A percentile compares a stretch with the other conserved stretches of the same genome.
phyloP scores from a whole-genome alignment of 2,888 invertebrate species.

The Dermolepida albohirtum region DNA sequence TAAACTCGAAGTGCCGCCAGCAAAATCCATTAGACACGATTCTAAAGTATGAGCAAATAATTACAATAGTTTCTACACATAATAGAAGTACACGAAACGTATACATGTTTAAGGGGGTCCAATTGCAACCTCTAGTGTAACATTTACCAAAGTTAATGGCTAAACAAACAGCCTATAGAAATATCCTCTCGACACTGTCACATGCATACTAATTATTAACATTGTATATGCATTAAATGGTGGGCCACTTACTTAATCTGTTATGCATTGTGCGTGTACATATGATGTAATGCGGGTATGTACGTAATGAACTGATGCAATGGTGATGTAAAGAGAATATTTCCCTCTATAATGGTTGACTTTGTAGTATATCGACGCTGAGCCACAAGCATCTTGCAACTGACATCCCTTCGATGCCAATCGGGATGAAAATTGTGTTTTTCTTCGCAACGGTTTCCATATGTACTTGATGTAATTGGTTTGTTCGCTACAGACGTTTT shows the following conservation, averaged over 20 bases:
- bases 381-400: conserved; percentile 31
- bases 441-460: conserved; percentile 20
- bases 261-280: conserved; percentile 13
- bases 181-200: conserved; percentile 22
- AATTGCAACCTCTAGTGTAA: conserved; percentile 51
- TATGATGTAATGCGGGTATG: conserved; percentile 22
- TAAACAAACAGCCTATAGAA: conserved; percentile 54
- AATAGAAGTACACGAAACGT: conserved; percentile 29
- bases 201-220: conserved; percentile 38
- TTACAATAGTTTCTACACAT: conserved; percentile 41
- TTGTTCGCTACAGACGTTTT: conserved; percentile 14
- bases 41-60: conserved; percentile 41
- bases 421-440: conserved; percentile 31
- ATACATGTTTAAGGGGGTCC: conserved; percentile 36
- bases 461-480: conserved; percentile 35
- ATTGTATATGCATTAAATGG: conserved; percentile 13
- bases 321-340: neutral
- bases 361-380: conserved; percentile 20
- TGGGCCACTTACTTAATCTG: conserved; percentile 11
- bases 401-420: conserved; percentile 36
- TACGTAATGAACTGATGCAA: conserved; percentile 14
- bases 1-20: conserved; percentile 37
- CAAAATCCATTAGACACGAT: conserved; percentile 44
- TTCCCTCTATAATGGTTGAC: conserved; percentile 17
- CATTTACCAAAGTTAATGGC: conserved; percentile 61